Percentiles rank a stretch among this genome's conserved stretches.
These are phyloP conservation scores for Nomada fabriciana DNA, from an alignment of 2,888 invertebrate species.

Conservation along the genomic window DNA sequence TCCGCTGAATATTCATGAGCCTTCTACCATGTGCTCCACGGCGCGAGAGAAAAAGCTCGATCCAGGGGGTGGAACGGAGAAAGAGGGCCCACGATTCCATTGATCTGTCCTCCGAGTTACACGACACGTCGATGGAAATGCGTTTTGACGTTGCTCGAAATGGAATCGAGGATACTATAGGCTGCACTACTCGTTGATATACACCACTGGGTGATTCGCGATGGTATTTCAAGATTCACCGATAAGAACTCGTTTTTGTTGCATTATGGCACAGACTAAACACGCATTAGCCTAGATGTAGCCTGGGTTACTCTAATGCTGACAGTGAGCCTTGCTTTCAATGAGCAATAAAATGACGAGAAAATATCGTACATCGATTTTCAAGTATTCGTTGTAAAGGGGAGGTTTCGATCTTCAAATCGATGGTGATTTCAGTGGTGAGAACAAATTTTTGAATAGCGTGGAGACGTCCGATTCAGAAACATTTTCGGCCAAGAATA, in stretches of 20 bases:
- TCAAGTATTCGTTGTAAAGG: too few relatives aligned
- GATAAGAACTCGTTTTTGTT: background rate
- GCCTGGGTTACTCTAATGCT: too few relatives aligned
- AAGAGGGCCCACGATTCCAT: slow-evolving; percentile 35
- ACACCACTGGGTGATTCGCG: background rate
- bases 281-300: too few relatives aligned
- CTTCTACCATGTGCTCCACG: slow-evolving; percentile 45
- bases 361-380: too few relatives aligned
- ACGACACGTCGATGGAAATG: slow-evolving; percentile 32
- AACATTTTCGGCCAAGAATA: too few relatives aligned
- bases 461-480: too few relatives aligned
- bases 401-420: too few relatives aligned
- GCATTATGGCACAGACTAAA: too few relatives aligned
- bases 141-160: slow-evolving; percentile 7
- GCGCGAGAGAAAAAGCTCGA: slow-evolving; percentile 36
- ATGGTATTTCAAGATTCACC: background rate
- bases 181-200: slow-evolving; percentile 5
- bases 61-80: background rate
- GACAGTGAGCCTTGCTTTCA: too few relatives aligned
- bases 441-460: too few relatives aligned
- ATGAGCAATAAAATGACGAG: too few relatives aligned
- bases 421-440: too few relatives aligned
- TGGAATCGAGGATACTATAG: background rate
- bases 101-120: slow-evolving; percentile 47
- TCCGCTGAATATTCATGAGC: slow-evolving; percentile 81